Conservation (phyloP, 2,113 vertebrate genomes). For the Benitochromis conjunctus region DNA sequence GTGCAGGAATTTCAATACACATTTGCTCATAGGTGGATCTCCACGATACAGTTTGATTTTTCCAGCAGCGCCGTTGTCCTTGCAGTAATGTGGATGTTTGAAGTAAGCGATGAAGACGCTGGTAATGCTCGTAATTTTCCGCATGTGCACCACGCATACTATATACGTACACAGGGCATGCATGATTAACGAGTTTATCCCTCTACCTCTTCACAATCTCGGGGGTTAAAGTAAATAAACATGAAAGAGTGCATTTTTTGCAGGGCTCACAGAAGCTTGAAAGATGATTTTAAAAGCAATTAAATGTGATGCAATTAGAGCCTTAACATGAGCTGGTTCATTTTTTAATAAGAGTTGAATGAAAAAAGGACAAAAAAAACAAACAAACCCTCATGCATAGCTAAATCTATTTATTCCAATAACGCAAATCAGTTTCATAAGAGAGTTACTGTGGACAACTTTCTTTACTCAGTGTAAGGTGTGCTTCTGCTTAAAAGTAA, state of each 20-base stretch:
- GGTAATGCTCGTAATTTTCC: background rate
- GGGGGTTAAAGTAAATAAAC: background rate
- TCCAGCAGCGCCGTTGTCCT: background rate
- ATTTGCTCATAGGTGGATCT: background rate
- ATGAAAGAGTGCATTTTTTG: background rate
- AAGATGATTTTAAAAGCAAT: background rate
- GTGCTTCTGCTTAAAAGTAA: background rate
- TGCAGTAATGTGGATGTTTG: background rate
- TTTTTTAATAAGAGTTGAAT: background rate
- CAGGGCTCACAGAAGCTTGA: background rate
- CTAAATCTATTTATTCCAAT: background rate
- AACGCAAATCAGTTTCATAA: background rate
- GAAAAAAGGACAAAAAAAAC: background rate
- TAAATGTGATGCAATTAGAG: background rate
- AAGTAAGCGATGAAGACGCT: background rate
- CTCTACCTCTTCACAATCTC: slow-evolving; percentile 9
- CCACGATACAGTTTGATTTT: slow-evolving; percentile 16
- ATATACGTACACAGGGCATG: background rate
- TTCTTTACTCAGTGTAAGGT: background rate
- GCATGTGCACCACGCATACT: background rate
- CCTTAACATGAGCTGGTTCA: background rate
- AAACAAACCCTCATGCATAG: background rate
- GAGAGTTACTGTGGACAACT: background rate
- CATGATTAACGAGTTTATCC: slow-evolving; percentile 36
- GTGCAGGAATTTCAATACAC: background rate